Percentiles rank a stretch among this genome's conserved stretches.
Evolutionary conservation across 2,113 vertebrate genomes (phyloP).

Genomic region (Cichladusa arquata): DNA sequence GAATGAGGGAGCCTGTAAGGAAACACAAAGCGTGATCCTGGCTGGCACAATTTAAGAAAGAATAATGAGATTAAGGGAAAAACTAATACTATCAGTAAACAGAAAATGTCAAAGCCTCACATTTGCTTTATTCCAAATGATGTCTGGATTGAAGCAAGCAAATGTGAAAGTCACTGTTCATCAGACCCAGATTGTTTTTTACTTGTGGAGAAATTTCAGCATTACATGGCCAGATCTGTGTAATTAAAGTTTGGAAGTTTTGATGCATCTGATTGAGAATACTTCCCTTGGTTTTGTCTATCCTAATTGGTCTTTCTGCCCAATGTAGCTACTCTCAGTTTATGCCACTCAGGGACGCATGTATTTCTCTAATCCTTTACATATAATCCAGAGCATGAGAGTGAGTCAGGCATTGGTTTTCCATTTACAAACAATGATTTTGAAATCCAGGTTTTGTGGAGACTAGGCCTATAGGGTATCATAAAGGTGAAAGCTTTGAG

Average conservation of each 20-base stretch:
- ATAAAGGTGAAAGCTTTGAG: neutral
- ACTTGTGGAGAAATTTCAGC: neutral
- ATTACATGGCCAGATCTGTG: neutral
- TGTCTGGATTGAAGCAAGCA: neutral
- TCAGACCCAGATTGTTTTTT: neutral
- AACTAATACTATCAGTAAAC: neutral
- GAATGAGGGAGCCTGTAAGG: neutral
- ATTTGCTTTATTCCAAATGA: neutral
- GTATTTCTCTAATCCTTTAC: neutral
- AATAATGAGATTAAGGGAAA: neutral
- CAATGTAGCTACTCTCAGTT: neutral
- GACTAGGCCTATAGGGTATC: no score
- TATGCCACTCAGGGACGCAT: neutral
- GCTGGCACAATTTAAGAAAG: neutral
- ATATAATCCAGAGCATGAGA: neutral
- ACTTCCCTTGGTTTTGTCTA: neutral
- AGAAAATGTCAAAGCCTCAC: neutral
- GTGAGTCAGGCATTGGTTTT: neutral
- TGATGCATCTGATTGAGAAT: neutral
- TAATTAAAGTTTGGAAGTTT: neutral
- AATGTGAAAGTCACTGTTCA: neutral
- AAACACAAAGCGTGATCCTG: neutral
- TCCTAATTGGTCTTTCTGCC: neutral
- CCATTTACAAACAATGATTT: neutral
- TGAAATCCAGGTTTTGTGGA: neutral